Evolutionary conservation across 2,113 vertebrate genomes (phyloP), one percentile per base, ranked within the genome.

Genomic region (Pimephales promelas): DNA sequence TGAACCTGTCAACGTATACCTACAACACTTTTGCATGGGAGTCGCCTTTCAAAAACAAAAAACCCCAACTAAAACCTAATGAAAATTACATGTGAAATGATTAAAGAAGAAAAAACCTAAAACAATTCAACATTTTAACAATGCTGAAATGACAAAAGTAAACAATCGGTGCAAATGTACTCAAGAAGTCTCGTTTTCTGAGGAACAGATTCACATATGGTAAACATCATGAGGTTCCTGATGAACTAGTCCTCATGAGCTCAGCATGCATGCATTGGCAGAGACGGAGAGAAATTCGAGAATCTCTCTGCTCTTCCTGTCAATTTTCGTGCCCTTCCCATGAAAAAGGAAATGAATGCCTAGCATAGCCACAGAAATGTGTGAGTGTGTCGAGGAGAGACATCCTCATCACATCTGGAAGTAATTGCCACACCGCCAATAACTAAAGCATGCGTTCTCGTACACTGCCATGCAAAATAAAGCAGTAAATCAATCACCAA

Each of bases 361-460:
- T 75, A 54, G 52, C 22, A 75, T 57, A 78, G 40, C 61, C 31
- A 31, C 62, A 70, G 82, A 76, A 61, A 76, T 77, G 16, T 52
- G 14, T 28, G 57, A 1, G 40, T 71, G 36, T 62, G 34, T 10
- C 56, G 47, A 77, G 22, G 31, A 71, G 7, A 47, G 31, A 84
- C 84, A 86, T 90, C 83, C 54, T 71, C 45, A 16, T 4, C 64
- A 87, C 79, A 88, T 91, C 86, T 89, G 83, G 79, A 88, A 85
- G 79, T 54, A 82, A 86, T 85, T 68, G 54, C 47, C n/a, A 85
- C 81, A 72, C 73, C 70, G n/a, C n/a, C n/a, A 26, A 57, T 43
- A 84, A 84, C 26, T 84, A 79, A 86, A 82, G 88, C 8, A 86
- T n/a, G 64, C 82, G 84, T 88, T 73, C 82, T 47, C 54, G 43